Base-by-base conservation (phyloP, 1,140 invertebrate species). In the Hirudo medicinalis region DNA sequence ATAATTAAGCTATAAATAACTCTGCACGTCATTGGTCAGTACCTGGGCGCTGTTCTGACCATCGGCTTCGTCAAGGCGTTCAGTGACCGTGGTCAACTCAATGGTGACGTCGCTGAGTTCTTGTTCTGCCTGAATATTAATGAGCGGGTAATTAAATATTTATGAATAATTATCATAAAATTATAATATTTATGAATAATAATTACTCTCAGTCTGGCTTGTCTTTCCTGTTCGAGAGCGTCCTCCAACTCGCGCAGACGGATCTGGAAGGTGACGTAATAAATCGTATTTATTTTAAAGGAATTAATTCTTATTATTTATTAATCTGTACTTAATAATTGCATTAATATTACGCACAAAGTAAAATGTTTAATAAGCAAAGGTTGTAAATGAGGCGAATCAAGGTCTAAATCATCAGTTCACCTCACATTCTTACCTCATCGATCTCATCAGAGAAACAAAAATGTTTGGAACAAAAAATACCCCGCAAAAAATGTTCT, bases 201-300 rank as follows among this genome's bases (percentile, higher is more conserved):
- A 75, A 78, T 77, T 75, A 82, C 81, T 76, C 80, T 80, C 43
- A 81, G 71, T 70, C 80, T 77, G 67, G 75, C 76, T 57, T 82
- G 80, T 74, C 81, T 78, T 73, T 82, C 81, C 54, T 72, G 69
- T 69, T 82, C 81, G 36, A 82, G 74, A 25, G 78, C 75, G 77
- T 82, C 81, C 72, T 82, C 81, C 29, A 82, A 75, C 73, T 82
- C 81, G 60, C 80, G 72, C 73, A 82, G 75, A 67, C 80, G 73
- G 32, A 75, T 68, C 79, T 80, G 72, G 27, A 78, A 77, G 70
- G 69, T 72, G 70, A 6, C 9, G 54, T n/a, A 57, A 57, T 36
- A 5, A 49, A 49, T 49, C 11, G 13, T n/a, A 15, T 49, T 49
- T 15, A 49, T 5, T 49, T 15, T 49, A 49, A 49, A 49, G 9